These are phyloP conservation scores for Misgurnus anguillicaudatus DNA, from an alignment of 2,113 vertebrate species.

Conservation along the genomic window DNA sequence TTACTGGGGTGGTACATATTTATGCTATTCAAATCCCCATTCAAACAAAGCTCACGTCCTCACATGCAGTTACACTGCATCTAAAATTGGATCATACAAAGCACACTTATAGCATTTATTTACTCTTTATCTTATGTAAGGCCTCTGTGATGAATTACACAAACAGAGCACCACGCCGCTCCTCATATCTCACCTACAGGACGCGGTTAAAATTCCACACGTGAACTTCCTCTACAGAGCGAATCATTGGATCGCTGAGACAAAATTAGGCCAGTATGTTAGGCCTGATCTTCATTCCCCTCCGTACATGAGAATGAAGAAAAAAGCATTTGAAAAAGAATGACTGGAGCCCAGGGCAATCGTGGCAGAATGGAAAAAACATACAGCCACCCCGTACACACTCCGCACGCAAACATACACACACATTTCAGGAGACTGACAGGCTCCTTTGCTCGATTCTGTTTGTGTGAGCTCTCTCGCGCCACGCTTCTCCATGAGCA, in stretches of 20 bases:
- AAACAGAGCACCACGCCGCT: neutral
- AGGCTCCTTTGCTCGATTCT: constrained; percentile 54
- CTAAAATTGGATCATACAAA: constrained; percentile 19
- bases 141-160: constrained; percentile 29
- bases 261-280: constrained; percentile 38
- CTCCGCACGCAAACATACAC: constrained; percentile 41
- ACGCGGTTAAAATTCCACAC: constrained; percentile 27
- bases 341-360: constrained; percentile 42
- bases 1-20: constrained; percentile 15
- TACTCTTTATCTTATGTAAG: neutral
- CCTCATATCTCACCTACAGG: constrained; percentile 23
- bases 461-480: constrained; percentile 57
- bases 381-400: constrained; percentile 35
- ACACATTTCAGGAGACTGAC: constrained; percentile 38
- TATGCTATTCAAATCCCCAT: constrained; percentile 26
- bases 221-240: constrained; percentile 28
- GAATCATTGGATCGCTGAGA: constrained; percentile 35
- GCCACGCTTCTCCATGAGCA: constrained; percentile 52
- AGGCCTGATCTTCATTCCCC: constrained; percentile 40
- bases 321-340: constrained; percentile 22
- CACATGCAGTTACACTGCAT: constrained; percentile 5
- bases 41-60: constrained; percentile 8
- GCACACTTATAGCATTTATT: constrained; percentile 16
- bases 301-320: constrained; percentile 19
- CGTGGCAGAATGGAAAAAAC: constrained; percentile 41